A percentile compares a stretch with the other conserved stretches of the same genome.
These are phyloP conservation scores for Eremobia ochroleuca DNA, from an alignment of 2,888 invertebrate species.

Conservation along the genomic window DNA sequence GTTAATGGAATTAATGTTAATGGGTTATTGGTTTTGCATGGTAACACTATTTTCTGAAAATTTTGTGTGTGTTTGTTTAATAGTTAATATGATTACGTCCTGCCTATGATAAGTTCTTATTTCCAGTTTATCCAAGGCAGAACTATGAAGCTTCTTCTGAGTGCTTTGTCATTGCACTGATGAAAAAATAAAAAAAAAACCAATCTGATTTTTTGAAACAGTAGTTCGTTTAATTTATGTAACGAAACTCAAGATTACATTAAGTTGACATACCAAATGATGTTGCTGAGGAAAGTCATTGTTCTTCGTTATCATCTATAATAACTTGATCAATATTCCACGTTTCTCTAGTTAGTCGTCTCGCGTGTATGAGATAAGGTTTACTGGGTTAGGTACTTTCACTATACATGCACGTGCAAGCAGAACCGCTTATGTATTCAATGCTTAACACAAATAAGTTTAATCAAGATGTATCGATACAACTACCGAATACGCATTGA, in stretches of 20 bases:
- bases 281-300: not conserved
- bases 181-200: not conserved
- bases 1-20: slow-evolving; percentile 27
- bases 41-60: not conserved
- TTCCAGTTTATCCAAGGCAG: not conserved
- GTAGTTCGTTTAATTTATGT: not conserved
- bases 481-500: slow-evolving; percentile 47
- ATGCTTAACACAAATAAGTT: slow-evolving; percentile 55
- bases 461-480: slow-evolving; percentile 62
- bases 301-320: slow-evolving; percentile 1
- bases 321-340: slow-evolving; percentile 15
- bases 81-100: not conserved
- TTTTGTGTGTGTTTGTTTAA: not conserved
- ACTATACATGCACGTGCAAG: slow-evolving; percentile 28
- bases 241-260: not conserved
- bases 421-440: slow-evolving; percentile 51
- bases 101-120: not conserved
- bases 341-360: slow-evolving; percentile 13
- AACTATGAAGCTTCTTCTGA: not conserved
- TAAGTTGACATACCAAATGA: not conserved
- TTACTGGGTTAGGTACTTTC: slow-evolving; percentile 27
- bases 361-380: slow-evolving; percentile 26
- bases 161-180: not conserved
- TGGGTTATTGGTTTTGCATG: not conserved
- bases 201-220: not conserved